Conservation (phyloP, 2,888 invertebrate genomes). For the Euclidia mi region DNA sequence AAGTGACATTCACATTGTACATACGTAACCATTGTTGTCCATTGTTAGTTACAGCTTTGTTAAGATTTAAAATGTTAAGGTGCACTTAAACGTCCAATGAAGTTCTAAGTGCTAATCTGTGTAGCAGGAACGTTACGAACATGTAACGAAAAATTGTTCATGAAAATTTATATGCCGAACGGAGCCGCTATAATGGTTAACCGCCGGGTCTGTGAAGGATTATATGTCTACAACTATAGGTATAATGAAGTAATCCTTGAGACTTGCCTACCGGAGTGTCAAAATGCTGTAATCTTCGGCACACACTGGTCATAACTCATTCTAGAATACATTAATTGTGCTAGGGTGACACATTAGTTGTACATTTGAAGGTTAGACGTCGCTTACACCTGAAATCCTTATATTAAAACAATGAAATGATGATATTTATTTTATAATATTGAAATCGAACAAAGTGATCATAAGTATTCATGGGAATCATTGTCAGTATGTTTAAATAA, state of each 20-base stretch:
- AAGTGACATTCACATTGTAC: slow-evolving; percentile 34
- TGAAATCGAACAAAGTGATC: not conserved
- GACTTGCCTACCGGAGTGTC: slow-evolving; percentile 24
- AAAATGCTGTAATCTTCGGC: slow-evolving; percentile 52
- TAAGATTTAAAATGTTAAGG: slow-evolving; percentile 34
- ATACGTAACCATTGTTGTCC: slow-evolving; percentile 40
- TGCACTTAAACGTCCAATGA: slow-evolving; percentile 38
- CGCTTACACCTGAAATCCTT: slow-evolving; percentile 11
- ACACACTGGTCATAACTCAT: slow-evolving; percentile 57
- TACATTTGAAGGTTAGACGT: slow-evolving; percentile 22
- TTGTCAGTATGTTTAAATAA: slow-evolving; percentile 20
- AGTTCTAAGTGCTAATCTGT: slow-evolving; percentile 43
- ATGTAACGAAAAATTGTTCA: slow-evolving; percentile 21
- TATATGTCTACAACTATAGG: slow-evolving; percentile 11
- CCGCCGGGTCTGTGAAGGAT: slow-evolving; percentile 22
- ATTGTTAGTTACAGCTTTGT: slow-evolving; percentile 48
- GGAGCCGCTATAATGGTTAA: slow-evolving; percentile 23
- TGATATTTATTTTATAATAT: slow-evolving; percentile 1
- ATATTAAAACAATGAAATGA: not conserved
- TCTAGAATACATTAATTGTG: slow-evolving; percentile 57
- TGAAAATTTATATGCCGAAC: slow-evolving; percentile 31
- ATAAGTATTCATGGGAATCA: slow-evolving; percentile 20
- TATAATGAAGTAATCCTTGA: slow-evolving; percentile 11
- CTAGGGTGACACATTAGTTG: slow-evolving; percentile 38
- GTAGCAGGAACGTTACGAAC: slow-evolving; percentile 23